Evolutionary conservation across 2,797 vertebrate genomes (phyloP), one percentile per base, ranked within the genome.

Genomic region (Gymnoscopelus microlampas): DNA sequence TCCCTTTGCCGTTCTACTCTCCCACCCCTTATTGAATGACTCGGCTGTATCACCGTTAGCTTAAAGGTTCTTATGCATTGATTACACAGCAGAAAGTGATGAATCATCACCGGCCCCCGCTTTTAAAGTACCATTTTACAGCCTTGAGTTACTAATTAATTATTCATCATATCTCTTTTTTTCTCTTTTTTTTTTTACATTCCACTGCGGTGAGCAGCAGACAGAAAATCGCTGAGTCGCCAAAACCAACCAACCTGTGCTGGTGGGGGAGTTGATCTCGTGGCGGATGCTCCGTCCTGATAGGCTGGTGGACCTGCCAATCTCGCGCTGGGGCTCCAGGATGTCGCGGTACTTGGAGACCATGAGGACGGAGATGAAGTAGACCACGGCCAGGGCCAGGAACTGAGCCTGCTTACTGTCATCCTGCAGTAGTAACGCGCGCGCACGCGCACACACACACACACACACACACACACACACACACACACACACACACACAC

Each of bases 391-490:
- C 89, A 99, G 92, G 15, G 98, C 98, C 84, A 99, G 93, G 87
- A 99, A 99, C 81, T 99, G 97, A 64, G 98, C 98, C 82, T 99
- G 98, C 66, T 99, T 99, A 89, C 98, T 99, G 88, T 99, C 98
- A 4, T 99, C 97, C 98, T 99, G 71, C 56, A 80, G 58, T 19
- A 19, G 19, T 19, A 50, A 14, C 13, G 24, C 14, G 67, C 57
- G 70, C 24, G 19, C 49, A 57, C 32, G 53, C 15, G 53, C 15
- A 56, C 8, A 44, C 14, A 47, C 3, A 49, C 24, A 29, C 11
- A 50, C 59, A 19, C n/a, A 48, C 60, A 26, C 23, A 51, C 3
- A 32, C 3, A 68, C 44, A 58, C 15, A 56, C 8, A 44, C 14
- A 47, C 3, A 49, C 24, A 29, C 11, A 50, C 59, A 19, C n/a